These are phyloP conservation scores for Alligator mississippiensis DNA, from an alignment of 2,113 vertebrate genomes.

Conservation along the genomic window DNA sequence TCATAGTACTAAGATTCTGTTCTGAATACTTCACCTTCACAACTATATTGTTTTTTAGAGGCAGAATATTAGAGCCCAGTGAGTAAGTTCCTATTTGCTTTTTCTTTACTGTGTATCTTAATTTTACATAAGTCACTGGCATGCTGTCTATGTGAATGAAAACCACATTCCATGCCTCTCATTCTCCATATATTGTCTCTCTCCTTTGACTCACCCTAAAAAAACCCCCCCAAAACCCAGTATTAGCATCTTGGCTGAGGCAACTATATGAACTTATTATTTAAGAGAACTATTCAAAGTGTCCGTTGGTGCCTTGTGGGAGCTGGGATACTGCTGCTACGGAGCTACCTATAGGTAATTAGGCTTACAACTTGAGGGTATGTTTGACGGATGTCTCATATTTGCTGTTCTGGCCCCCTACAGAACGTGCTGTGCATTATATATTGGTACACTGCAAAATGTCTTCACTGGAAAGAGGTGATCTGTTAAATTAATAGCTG, in stretches of 20 bases:
- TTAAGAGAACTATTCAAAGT: neutral
- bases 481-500: neutral
- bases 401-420: neutral
- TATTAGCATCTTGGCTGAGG: neutral
- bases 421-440: neutral
- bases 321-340: neutral
- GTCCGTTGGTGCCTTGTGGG: neutral
- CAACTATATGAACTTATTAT: neutral
- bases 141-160: neutral
- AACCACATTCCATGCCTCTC: neutral
- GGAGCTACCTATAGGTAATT: neutral
- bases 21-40: too few species aligned
- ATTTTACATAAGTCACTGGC: neutral
- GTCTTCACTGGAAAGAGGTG: neutral
- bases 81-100: neutral
- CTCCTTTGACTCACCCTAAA: neutral
- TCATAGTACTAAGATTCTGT: too few species aligned
- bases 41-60: neutral
- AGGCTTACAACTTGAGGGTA: too few species aligned
- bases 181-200: neutral
- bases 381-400: neutral
- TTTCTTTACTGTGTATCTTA: neutral
- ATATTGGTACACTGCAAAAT: neutral
- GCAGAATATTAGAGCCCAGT: neutral
- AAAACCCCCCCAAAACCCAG: neutral